A percentile compares a stretch with the other conserved stretches of the same genome.
phyloP scores from a whole-genome alignment of 2,797 vertebrate species.

The Pseudopleuronectes americanus region DNA sequence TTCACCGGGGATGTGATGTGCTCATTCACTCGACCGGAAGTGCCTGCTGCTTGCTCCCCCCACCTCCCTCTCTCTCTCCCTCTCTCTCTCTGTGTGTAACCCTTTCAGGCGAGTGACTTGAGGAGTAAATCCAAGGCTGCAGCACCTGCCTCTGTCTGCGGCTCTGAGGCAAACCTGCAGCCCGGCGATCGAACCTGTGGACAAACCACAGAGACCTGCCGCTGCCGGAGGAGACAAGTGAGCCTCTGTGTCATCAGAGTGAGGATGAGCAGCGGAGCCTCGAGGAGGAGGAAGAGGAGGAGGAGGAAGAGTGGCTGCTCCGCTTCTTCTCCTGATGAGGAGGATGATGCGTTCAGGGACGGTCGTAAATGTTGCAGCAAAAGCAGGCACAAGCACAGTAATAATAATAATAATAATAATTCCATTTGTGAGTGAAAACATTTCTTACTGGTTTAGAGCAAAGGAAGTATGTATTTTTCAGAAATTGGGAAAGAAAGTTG shows the following conservation, averaged over 20 bases:
- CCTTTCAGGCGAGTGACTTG: too few relatives aligned
- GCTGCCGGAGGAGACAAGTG: rapidly evolving
- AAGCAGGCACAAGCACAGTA: too few relatives aligned
- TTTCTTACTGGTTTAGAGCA: too few relatives aligned
- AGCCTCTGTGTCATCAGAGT: too few relatives aligned
- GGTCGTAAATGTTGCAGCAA: rapidly evolving
- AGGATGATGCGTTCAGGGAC: not conserved
- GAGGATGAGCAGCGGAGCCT: not conserved
- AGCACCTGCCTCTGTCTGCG: constrained; percentile 45
- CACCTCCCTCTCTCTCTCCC: too few relatives aligned
- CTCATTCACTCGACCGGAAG: constrained; percentile 71
- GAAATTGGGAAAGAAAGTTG: too few relatives aligned
- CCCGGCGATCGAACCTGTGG: not conserved
- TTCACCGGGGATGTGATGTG: constrained; percentile 23
- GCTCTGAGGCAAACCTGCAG: not conserved
- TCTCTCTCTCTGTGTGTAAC: too few relatives aligned
- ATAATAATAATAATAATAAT: too few relatives aligned
- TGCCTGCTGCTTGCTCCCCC: constrained; percentile 26
- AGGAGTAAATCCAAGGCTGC: too few relatives aligned
- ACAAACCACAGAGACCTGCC: not conserved
- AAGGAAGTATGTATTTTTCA: too few relatives aligned
- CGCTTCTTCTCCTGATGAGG: constrained; percentile 10
- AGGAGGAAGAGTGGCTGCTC: constrained; percentile 5
- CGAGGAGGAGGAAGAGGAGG: constrained; percentile 1
- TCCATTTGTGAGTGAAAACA: too few relatives aligned